phyloP scores from a whole-genome alignment of 1,140 invertebrate genomes.

The Adoxophyes honmai region DNA sequence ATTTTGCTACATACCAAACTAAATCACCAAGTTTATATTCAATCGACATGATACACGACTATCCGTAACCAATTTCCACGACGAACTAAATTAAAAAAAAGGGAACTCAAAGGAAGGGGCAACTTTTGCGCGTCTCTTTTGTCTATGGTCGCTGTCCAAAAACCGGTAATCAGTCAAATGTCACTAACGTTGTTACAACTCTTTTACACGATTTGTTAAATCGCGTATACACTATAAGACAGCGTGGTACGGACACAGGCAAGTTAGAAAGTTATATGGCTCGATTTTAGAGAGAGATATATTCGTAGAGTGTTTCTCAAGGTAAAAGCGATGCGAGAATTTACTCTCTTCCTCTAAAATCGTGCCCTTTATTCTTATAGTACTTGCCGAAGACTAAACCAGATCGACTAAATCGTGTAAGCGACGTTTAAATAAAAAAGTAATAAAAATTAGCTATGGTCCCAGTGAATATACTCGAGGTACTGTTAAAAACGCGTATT shows the following conservation, averaged over 20 bases:
- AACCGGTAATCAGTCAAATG: slow-evolving; percentile 1
- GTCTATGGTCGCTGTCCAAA: slow-evolving; percentile 11
- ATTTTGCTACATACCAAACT: slow-evolving; percentile 69
- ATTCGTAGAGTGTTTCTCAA: too few species aligned
- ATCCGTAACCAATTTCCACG: slow-evolving; percentile 43
- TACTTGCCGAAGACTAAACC: too few species aligned
- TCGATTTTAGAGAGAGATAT: too few species aligned
- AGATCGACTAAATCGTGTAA: not conserved
- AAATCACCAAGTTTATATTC: slow-evolving; percentile 73
- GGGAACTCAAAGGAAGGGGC: slow-evolving; percentile 29
- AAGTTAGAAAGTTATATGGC: too few species aligned
- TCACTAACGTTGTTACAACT: not conserved
- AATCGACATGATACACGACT: slow-evolving; percentile 57
- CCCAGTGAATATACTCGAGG: not conserved
- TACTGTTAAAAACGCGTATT: not conserved
- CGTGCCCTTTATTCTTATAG: too few species aligned
- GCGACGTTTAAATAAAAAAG: not conserved
- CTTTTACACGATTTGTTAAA: not conserved
- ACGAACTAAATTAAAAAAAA: slow-evolving; percentile 66
- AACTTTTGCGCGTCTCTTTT: slow-evolving; percentile 38
- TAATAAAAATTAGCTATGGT: slow-evolving; percentile 32
- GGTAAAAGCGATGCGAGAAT: too few species aligned
- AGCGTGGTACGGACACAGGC: too few species aligned
- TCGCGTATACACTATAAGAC: not conserved
- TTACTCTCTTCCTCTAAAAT: too few species aligned